Conservation (phyloP, 2,888 invertebrate genomes). For the Eremobia ochroleuca region DNA sequence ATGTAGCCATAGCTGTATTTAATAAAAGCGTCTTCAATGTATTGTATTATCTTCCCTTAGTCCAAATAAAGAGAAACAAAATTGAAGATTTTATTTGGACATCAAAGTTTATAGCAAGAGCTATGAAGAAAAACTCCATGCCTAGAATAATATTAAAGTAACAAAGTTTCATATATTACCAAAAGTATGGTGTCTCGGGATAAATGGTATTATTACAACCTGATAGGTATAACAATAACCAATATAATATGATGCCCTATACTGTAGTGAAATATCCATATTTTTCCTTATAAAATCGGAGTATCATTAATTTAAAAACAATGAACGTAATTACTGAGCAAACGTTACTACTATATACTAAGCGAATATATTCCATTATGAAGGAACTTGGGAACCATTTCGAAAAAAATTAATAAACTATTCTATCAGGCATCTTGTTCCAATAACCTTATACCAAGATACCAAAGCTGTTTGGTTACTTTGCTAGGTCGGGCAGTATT, state of each 20-base stretch:
- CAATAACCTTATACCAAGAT: background rate
- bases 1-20: slow-evolving; percentile 7
- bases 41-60: slow-evolving; percentile 27
- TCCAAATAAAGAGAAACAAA: slow-evolving; percentile 46
- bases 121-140: slow-evolving; percentile 31
- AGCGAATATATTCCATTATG: background rate
- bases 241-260: background rate
- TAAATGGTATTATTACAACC: background rate
- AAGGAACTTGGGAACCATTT: background rate
- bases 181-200: background rate
- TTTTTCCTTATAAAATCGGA: background rate
- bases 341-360: background rate
- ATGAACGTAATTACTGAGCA: background rate
- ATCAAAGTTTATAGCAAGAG: slow-evolving; percentile 39
- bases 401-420: background rate
- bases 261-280: background rate
- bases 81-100: slow-evolving; percentile 49
- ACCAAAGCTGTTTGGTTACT: background rate
- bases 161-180: background rate
- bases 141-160: slow-evolving; percentile 8
- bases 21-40: slow-evolving; percentile 37
- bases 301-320: background rate
- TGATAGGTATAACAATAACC: background rate
- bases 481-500: background rate
- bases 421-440: background rate